These are phyloP conservation scores for Cephus pulcher DNA, from an alignment of 2,888 invertebrate species.

Conservation along the genomic window DNA sequence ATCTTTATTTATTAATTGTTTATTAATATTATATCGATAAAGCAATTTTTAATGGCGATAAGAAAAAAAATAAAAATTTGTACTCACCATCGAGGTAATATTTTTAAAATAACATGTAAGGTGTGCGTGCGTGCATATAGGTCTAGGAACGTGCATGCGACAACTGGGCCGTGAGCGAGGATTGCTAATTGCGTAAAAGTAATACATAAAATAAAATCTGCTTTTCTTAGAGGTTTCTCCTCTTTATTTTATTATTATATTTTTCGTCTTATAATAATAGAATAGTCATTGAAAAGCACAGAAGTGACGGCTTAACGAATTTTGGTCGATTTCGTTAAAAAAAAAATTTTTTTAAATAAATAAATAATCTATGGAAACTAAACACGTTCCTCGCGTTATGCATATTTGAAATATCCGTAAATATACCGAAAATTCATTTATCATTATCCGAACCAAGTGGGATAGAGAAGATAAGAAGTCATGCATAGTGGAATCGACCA, in stretches of 20 bases:
- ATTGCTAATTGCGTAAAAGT: conserved; percentile 16
- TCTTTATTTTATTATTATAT: neutral
- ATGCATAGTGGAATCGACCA: neutral
- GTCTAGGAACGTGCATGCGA: conserved; percentile 43
- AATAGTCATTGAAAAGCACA: neutral
- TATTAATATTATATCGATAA: neutral
- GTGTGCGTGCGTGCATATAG: conserved; percentile 42
- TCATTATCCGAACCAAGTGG: neutral
- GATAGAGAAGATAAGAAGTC: neutral
- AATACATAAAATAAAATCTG: conserved; percentile 9
- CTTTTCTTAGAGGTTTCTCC: neutral
- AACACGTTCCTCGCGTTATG: neutral
- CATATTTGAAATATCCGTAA: neutral
- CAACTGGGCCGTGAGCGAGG: conserved; percentile 25
- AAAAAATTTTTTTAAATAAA: neutral
- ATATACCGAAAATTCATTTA: neutral
- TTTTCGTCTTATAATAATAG: neutral
- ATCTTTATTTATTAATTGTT: neutral
- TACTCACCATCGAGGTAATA: conserved; percentile 56
- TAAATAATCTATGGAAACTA: neutral
- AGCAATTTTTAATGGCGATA: neutral
- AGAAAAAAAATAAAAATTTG: conserved; percentile 5
- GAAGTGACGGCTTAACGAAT: neutral
- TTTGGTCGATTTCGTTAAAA: neutral
- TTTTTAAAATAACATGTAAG: conserved; percentile 32